Base-by-base conservation (phyloP, 1,140 invertebrate species). In the Drosophila nigromelanica region DNA sequence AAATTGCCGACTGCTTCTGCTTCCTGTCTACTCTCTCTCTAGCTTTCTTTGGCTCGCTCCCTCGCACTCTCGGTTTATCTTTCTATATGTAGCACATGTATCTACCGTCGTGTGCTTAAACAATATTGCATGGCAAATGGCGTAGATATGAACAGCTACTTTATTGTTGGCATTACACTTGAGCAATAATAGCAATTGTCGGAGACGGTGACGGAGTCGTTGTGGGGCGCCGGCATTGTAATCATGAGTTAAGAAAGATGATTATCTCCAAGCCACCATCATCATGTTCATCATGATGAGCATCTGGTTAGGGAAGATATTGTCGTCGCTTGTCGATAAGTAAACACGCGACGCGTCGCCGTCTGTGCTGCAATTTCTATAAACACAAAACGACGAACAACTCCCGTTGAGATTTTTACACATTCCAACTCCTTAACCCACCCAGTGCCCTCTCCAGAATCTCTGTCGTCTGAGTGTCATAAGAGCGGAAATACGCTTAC, bases 111-210 rank as follows among this genome's bases (percentile, higher is more conserved):
- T 74, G 52, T 74, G 59, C 67, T 74, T 74, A 74, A 75, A 70
- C 60, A 72, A 75, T 75, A 72, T 75, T 75, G 73, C 68, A 75
- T 75, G 73, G 73, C 73, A 75, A 75, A 75, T 72, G 68, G 73
- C 73, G 68, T 66, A 75, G 73, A 75, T 75, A 72, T 75, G 73
- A 75, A 72, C 73, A 75, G 73, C 73, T 75, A 75, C 73, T 75
- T 75, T 75, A 75, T 75, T 72, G 73, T 75, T 75, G 61, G 73
- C 73, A 75, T 72, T 72, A 75, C 73, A 75, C 73, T 75, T 72
- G 68, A 75, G 73, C 68, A 75, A 66, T 75, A 75, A 75, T 72
- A 72, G 73, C 73, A 75, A 75, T 72, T 75, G 73, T 66, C 48
- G 60, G 48, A 58, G 69, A 18, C 30, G 40, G 6, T 30, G 39